phyloP scores from a whole-genome alignment of 2,888 invertebrate species.

The Criorhina ranunculi region DNA sequence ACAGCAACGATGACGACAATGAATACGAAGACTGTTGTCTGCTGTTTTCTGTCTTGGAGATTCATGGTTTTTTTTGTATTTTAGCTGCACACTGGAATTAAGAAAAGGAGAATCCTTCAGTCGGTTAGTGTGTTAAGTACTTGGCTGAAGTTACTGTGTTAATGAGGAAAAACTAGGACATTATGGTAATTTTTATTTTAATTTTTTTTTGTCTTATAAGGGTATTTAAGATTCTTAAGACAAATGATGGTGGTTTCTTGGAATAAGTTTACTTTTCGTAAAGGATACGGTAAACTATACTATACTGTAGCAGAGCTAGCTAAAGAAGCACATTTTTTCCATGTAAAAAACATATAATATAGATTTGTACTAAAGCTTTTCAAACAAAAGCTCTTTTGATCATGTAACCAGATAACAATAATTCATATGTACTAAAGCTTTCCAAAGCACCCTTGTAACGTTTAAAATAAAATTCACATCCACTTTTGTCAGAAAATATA shows the following conservation, averaged over 20 bases:
- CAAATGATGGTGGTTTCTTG: not conserved
- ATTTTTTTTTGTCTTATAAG: not conserved
- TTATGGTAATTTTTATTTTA: constrained; percentile 10
- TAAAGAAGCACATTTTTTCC: too few relatives aligned
- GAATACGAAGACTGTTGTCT: constrained; percentile 44
- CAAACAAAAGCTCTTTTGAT: too few relatives aligned
- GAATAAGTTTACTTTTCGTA: not conserved
- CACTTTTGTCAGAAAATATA: too few relatives aligned
- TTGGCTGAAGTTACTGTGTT: constrained; percentile 61
- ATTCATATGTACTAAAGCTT: too few relatives aligned
- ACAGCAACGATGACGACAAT: constrained; percentile 38
- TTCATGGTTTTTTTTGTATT: constrained; percentile 28
- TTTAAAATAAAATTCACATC: too few relatives aligned
- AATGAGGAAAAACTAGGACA: constrained; percentile 60
- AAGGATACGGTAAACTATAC: too few relatives aligned
- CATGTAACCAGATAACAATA: too few relatives aligned
- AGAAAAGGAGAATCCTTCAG: constrained; percentile 43
- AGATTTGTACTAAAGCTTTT: too few relatives aligned
- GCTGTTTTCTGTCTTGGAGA: constrained; percentile 33
- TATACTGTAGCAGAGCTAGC: too few relatives aligned
- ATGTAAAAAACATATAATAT: too few relatives aligned
- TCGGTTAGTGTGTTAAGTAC: constrained; percentile 67
- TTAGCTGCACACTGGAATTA: constrained; percentile 29
- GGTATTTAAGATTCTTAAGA: constrained; percentile 1
- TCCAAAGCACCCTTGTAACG: too few relatives aligned